Base-by-base conservation (phyloP, 2,113 vertebrate species). In the Acanthisitta chloris region DNA sequence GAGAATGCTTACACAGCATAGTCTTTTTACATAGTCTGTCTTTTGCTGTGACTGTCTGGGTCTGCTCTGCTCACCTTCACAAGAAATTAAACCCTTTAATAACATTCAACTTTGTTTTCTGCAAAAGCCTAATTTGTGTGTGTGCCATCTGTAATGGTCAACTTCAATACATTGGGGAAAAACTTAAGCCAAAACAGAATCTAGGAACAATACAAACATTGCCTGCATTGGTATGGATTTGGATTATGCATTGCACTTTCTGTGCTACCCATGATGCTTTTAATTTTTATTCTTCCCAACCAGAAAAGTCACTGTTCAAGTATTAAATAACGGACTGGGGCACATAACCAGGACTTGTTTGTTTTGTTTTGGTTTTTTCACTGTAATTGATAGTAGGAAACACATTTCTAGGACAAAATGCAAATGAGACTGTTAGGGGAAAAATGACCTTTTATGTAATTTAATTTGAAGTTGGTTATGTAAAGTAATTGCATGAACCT, bases 381-480 rank as follows among this genome's bases (percentile, higher is more conserved):
- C n/a, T 36, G 64, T 92, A 93, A 96, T 58, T 92, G 90, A 88
- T 95, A 94, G 74, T 83, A 64, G 79, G 87, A 90, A 93, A 81
- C 82, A 43, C 7, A 13, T 96, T 96, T 95, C 93, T 93, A 86
- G 92, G 90, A 84, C 90, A 95, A 94, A 95, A 96, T 97, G 96
- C 90, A 97, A 96, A 97, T 96, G 48, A 95, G 92, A 42, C 76
- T 92, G 79, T 95, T 96, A 90, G 28, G 64, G 71, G 79, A 78
- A 95, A 92, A 95, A 71, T 92, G 94, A 97, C 94, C 96, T 96
- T 97, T 96, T 93, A 90, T 94, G 86, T 97, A 96, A 97, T 96
- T 96, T 96, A 96, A 97, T 97, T 96, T 96, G 88, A 94, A 88
- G 80, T 81, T 90, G 79, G 88, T 96, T 96, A 96, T 94, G 88